Base-by-base conservation (phyloP, 2,113 vertebrate genomes). In the Carlito syrichta region DNA sequence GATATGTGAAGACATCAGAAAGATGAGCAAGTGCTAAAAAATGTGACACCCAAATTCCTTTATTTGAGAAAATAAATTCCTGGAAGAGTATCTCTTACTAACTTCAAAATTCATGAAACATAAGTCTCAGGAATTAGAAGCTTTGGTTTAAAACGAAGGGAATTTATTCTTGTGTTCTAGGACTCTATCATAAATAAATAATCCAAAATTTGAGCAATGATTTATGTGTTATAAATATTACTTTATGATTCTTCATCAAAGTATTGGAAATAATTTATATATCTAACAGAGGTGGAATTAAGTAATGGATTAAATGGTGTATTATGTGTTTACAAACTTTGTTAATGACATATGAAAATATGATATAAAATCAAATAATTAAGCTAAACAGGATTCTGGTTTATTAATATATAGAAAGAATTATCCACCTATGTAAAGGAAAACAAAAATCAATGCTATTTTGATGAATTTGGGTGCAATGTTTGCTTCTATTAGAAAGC, bases 241-340 rank as follows among this genome's bases (percentile, higher is more conserved):
- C 86, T 82, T 92, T 73, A 68, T 16, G 16, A 68, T 45, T 85
- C 60, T 50, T 83, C 23, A 66, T 32, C 14, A 77, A 90, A 96
- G 90, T 83, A 40, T n/a, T 93, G 10, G 5, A 96, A 86, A 86
- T 56, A 62, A 66, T 81, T 79, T 77, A 94, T 87, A 35, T 63
- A 71, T 43, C 16, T 82, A 81, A 66, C 19, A 71, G n/a, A 95
- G 8, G 79, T 69, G 11, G 32, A 78, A 90, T 66, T 94, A 50
- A 71, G 5, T 22, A 2, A 76, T 56, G 23, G 12, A 86, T 48
- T 10, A 79, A 88, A 48, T 78, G 23, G 52, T 52, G 2, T 1
- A 58, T 52, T 74, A 48, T 58, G 1, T 52, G 6, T 38, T 58
- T 94, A n/a, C 60, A 92, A 81, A 86, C 2, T 8, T 68, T 82